Evolutionary conservation across 2,113 vertebrate genomes (phyloP).

Genomic region (Upupa epops): DNA sequence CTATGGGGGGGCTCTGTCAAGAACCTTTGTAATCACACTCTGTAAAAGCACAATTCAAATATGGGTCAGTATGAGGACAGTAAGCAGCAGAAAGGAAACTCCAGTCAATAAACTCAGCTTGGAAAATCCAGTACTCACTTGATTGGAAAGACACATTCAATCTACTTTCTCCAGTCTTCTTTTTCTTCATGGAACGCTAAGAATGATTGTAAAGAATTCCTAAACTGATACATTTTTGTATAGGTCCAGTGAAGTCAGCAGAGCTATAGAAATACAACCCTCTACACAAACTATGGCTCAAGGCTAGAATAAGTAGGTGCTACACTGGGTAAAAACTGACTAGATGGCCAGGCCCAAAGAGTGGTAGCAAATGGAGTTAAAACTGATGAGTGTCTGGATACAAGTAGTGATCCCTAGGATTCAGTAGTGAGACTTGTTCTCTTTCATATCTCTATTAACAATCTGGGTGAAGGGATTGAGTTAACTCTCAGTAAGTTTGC

Average conservation of each 20-base stretch:
- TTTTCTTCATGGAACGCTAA: not conserved
- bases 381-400: too few species aligned
- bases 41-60: not conserved
- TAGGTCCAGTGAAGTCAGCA: not conserved
- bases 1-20: not conserved
- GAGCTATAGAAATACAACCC: not conserved
- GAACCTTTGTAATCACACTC: not conserved
- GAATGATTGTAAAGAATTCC: slow-evolving; percentile 17
- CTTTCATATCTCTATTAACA: too few species aligned
- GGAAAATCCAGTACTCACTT: not conserved
- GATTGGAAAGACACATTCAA: not conserved
- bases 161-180: not conserved
- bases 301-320: too few species aligned
- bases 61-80: not conserved
- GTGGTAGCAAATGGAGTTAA: too few species aligned
- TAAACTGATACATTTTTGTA: not conserved
- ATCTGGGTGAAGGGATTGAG: too few species aligned
- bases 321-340: too few species aligned
- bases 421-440: too few species aligned
- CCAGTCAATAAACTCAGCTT: not conserved
- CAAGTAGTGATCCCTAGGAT: too few species aligned
- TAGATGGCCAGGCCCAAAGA: too few species aligned
- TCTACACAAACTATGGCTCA: not conserved
- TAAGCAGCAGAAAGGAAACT: slow-evolving; percentile 4
- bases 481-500: too few species aligned